phyloP scores from a whole-genome alignment of 2,797 vertebrate species.

The Alfaro cultratus region DNA sequence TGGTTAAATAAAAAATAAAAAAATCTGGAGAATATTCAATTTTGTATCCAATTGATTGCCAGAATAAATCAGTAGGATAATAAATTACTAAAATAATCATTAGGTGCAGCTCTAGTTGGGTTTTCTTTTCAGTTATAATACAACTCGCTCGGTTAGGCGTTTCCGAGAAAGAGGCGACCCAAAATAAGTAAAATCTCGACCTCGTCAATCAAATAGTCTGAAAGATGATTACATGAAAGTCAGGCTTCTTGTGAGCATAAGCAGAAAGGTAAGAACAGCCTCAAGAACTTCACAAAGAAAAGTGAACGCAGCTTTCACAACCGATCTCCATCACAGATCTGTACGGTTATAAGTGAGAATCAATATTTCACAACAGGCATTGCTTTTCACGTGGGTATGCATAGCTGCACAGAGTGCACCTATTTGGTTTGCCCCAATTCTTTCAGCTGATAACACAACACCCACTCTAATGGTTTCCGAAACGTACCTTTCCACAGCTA shows the following conservation, averaged over 20 bases:
- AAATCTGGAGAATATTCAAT: too few species aligned
- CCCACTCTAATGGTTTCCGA: slow-evolving; percentile 51
- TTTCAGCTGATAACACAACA: slow-evolving; percentile 57
- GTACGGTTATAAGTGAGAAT: slow-evolving; percentile 43
- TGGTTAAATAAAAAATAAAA: too few species aligned
- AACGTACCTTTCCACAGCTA: slow-evolving; percentile 24
- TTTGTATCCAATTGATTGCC: too few species aligned
- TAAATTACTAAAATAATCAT: too few species aligned
- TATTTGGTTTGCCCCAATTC: slow-evolving; percentile 59
- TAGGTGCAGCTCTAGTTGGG: neutral
- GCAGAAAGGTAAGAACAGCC: neutral
- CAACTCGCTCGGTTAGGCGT: neutral
- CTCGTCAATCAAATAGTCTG: neutral
- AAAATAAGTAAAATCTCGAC: neutral
- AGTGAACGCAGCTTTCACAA: slow-evolving; percentile 5
- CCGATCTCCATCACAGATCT: slow-evolving; percentile 12
- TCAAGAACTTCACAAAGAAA: neutral
- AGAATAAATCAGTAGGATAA: too few species aligned
- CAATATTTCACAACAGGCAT: slow-evolving; percentile 63
- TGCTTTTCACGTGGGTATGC: slow-evolving; percentile 15
- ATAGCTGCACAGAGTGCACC: slow-evolving; percentile 17
- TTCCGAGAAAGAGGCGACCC: neutral
- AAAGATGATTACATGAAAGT: neutral
- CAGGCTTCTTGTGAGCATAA: neutral
- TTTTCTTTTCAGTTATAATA: neutral